phyloP scores from a whole-genome alignment of 2,797 vertebrate species.

The Acropternis orthonyx region DNA sequence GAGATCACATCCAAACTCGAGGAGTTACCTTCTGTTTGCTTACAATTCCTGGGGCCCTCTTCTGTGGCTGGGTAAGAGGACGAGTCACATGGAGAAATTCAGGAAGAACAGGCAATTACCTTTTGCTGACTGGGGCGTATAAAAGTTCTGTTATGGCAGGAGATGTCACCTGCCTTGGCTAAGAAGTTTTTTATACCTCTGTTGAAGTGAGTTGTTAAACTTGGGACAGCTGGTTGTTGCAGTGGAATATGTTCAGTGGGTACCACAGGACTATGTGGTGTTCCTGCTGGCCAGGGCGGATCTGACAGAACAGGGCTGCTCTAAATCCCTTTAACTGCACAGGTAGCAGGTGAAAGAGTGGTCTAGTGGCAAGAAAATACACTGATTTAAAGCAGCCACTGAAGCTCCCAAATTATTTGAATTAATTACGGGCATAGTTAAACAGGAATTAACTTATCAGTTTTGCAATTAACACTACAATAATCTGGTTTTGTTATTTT shows the following conservation, averaged over 20 bases:
- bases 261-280: not conserved
- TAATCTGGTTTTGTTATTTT: not conserved
- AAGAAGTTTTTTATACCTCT: not conserved
- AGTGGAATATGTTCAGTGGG: not conserved
- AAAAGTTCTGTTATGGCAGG: not conserved
- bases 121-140: not conserved
- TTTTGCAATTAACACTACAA: not conserved
- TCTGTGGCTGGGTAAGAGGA: not conserved
- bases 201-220: not conserved
- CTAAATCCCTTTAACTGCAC: not conserved
- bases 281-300: not conserved
- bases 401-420: not conserved
- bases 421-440: not conserved
- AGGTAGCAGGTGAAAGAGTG: not conserved
- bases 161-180: not conserved
- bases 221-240: not conserved
- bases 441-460: not conserved
- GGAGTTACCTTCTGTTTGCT: not conserved
- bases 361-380: not conserved
- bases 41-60: not conserved
- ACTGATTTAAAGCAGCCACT: not conserved
- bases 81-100: not conserved
- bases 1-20: not conserved
- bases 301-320: not conserved
- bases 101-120: not conserved